A percentile compares a stretch with the other conserved stretches of the same genome.
Conservation (phyloP, 2,888 invertebrate species). For the Heliconius ethilla region DNA sequence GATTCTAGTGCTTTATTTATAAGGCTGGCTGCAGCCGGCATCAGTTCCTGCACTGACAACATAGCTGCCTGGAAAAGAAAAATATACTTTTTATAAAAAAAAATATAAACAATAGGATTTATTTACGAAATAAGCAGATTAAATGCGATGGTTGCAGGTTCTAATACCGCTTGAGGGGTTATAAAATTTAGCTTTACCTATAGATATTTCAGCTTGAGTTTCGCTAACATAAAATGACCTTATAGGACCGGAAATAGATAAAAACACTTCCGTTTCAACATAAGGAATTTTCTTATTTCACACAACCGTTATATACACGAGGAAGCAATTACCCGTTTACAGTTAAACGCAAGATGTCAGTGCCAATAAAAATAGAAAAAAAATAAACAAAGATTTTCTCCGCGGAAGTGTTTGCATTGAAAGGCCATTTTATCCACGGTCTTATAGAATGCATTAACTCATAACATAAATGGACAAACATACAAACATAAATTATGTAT, state of each 20-base stretch:
- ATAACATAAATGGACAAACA: background rate
- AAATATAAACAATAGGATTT: background rate
- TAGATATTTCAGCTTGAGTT: background rate
- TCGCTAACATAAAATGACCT: background rate
- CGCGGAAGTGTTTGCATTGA: background rate
- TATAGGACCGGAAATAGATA: background rate
- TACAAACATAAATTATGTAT: slow-evolving; percentile 9
- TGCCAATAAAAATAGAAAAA: background rate
- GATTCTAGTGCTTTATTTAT: slow-evolving; percentile 78
- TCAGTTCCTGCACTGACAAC: slow-evolving; percentile 67
- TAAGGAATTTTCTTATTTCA: background rate
- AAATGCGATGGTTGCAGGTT: background rate
- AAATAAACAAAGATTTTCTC: background rate
- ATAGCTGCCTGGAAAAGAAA: slow-evolving; percentile 66
- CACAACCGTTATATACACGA: background rate
- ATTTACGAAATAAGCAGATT: background rate
- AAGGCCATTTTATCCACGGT: background rate
- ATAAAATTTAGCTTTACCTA: background rate
- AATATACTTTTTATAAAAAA: background rate
- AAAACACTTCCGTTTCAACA: background rate
- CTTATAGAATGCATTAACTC: background rate
- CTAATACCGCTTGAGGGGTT: background rate
- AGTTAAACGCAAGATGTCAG: background rate
- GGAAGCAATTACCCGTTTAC: background rate
- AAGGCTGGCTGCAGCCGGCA: slow-evolving; percentile 68